Percentiles rank a stretch among this genome's conserved stretches.
Evolutionary conservation across 2,888 invertebrate species (phyloP).

Genomic region (Resseliella maxima): DNA sequence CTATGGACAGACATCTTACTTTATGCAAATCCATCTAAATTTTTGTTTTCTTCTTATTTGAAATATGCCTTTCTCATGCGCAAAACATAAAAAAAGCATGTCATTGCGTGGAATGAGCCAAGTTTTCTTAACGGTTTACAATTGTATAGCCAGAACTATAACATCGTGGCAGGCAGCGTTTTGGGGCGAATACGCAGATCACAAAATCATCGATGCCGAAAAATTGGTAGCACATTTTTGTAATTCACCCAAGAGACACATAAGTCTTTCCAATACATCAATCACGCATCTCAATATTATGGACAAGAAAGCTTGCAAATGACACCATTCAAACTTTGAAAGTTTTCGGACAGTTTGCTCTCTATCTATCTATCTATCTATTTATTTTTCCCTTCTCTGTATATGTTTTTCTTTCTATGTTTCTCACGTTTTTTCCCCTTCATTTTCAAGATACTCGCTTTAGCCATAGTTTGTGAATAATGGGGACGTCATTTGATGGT

Average conservation of each 20-base stretch:
- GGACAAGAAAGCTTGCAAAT: conserved; percentile 2
- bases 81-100: neutral
- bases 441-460: neutral
- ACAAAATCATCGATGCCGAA: neutral
- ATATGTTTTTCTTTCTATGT: too few relatives aligned
- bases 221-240: neutral
- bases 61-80: neutral
- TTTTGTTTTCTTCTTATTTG: neutral
- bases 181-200: neutral
- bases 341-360: neutral
- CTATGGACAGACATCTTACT: neutral
- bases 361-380: too few relatives aligned
- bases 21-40: conserved; percentile 5
- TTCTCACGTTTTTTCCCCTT: neutral
- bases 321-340: neutral
- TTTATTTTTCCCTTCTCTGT: too few relatives aligned
- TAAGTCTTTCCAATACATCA: conserved; percentile 11
- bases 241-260: neutral
- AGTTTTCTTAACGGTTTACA: neutral
- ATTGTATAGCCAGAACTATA: neutral
- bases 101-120: neutral
- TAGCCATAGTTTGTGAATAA: neutral
- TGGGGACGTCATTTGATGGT: neutral
- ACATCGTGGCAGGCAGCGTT: neutral
- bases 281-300: neutral